Evolutionary conservation across 2,888 invertebrate genomes (phyloP).

Genomic region (Drosophila anceps): DNA sequence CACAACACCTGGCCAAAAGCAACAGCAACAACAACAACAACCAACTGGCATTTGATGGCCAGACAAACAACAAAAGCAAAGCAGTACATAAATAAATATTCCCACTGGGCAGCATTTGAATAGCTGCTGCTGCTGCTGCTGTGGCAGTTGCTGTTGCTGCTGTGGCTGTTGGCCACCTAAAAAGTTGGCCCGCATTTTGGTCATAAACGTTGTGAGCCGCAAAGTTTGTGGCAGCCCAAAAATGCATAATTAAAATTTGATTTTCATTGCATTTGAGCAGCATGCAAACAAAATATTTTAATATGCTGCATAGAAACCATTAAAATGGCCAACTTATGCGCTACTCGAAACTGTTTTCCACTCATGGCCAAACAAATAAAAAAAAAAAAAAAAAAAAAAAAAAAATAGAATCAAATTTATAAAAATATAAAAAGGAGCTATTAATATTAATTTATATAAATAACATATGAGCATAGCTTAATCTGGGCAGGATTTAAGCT

Average conservation of each 20-base stretch:
- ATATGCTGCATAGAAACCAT: slow-evolving; percentile 15
- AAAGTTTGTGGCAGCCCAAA: slow-evolving; percentile 36
- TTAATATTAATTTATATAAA: not conserved
- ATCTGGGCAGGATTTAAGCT: too few relatives aligned
- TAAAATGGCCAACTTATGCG: slow-evolving; percentile 31
- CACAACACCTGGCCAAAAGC: slow-evolving; percentile 23
- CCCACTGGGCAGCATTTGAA: slow-evolving; percentile 33
- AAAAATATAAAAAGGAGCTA: not conserved
- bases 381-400: too few relatives aligned
- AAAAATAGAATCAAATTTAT: not conserved
- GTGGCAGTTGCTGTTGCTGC: not conserved
- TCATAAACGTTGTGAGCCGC: slow-evolving; percentile 20
- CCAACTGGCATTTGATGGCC: slow-evolving; percentile 6
- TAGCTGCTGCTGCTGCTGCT: not conserved
- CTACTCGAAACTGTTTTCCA: slow-evolving; percentile 24
- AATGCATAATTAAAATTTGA: slow-evolving; percentile 54
- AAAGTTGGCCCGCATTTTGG: slow-evolving; percentile 46
- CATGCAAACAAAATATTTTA: slow-evolving; percentile 24
- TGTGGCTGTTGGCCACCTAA: slow-evolving; percentile 4
- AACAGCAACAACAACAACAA: slow-evolving; percentile 11
- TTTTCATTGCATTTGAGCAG: slow-evolving; percentile 44
- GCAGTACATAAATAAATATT: slow-evolving; percentile 43
- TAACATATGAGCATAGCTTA: not conserved
- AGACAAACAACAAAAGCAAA: slow-evolving; percentile 18
- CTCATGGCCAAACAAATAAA: not conserved